Evolutionary conservation across 2,797 vertebrate genomes (phyloP), one percentile per base, ranked within the genome.

Genomic region (Ptychadena robeensis): DNA sequence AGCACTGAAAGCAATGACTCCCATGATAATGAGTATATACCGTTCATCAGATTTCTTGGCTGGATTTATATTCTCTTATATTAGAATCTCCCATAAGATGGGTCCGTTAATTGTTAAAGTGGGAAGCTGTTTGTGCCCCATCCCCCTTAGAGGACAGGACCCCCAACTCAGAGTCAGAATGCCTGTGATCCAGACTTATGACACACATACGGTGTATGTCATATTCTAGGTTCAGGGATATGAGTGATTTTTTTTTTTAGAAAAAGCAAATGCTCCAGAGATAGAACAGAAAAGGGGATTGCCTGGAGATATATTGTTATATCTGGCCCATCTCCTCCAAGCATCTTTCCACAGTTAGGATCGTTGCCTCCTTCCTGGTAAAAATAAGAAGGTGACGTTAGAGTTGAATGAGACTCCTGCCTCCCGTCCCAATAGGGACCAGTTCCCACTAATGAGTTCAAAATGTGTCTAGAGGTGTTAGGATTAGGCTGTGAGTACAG

Each of bases 391-490:
- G 38, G 40, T 82, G 38, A 70, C 30, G 67, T 67, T 63, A 59
- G 73, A 76, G 59, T 40, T 34, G 28, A 63, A 38, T 67, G 66
- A 30, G 71, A 40, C 76, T 67, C 73, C 73, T 71, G 64, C 61
- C 65, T 35, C 65, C 72, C 57, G 18, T 77, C 73, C 73, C 80
- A 69, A 53, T 32, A 27, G 72, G 80, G 66, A 66, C 80, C 65
- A 69, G 66, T 63, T 75, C 73, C 27, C 44, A 75, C 81, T 82
- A 82, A 82, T 82, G 81, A 82, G 81, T 75, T 77, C 73, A 76
- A 82, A 67, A 82, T 76, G 81, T 82, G 80, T 82, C 80, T 82
- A 67, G 80, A 82, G 64, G 73, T 76, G 64, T 82, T 82, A 77
- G 81, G 81, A 82, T 82, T 82, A 82, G 65, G 37, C 71, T 31